Base-by-base conservation (phyloP, 1,140 invertebrate genomes). In the Achroia grisella region DNA sequence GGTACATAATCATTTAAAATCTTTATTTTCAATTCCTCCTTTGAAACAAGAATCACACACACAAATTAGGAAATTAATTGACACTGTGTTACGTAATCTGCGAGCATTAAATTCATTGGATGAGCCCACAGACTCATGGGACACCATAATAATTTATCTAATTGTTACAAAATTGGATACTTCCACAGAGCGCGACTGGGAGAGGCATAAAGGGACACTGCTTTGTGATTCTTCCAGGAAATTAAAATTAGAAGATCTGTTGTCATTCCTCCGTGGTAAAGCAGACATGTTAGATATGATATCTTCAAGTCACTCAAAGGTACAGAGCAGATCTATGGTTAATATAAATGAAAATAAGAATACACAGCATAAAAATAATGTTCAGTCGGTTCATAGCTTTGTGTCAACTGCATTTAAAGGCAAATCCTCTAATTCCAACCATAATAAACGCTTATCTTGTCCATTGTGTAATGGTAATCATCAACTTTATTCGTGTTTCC, bases 101-200 rank as follows among this genome's bases (percentile, higher is more conserved):
- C 49, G 57, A 6, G 40, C 57, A 6, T 29, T 63, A 11, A 53
- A 50, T 29, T 29, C 10, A 29, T 29, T 29, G 31, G n/a, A n/a
- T n/a, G n/a, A n/a, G n/a, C n/a, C n/a, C n/a, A n/a, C n/a, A n/a
- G n/a, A n/a, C n/a, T n/a, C 28, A 6, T 56, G 57, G 52, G 52
- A 61, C 29, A 56, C 57, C 0, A 32, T 61, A 40, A 42, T 56
- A n/a, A 52, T 52, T 12, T 56, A 56, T 37, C 12, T 61, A 8
- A 27, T 56, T 29, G 37, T 46, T n/a, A 54, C 54, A 1, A 62
- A 57, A 33, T 27, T 62, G 10, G 54, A 62, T 41, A 10, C 10
- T 3, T 40, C 40, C 4, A 64, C 61, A 4, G 45, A 60, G 15
- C 53, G 53, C 2, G 53, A 60, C 8, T 60, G 56, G 61, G 61